Evolutionary conservation across 2,888 invertebrate genomes (phyloP).

Genomic region (Agrotis segetum): DNA sequence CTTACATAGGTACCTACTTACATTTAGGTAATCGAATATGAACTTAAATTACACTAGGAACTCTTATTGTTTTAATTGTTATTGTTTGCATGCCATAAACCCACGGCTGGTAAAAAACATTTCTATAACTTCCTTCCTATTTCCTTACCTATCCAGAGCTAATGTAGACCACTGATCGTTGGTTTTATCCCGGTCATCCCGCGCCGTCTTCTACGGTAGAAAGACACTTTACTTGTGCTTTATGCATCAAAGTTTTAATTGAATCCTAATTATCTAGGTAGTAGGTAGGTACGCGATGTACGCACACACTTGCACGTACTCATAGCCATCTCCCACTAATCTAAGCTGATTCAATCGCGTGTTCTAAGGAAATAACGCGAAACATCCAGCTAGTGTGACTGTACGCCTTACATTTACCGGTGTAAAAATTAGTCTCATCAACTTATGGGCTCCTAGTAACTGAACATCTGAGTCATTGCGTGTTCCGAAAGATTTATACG

Average conservation of each 20-base stretch:
- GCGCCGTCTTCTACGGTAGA: background rate
- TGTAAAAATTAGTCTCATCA: conserved; percentile 27
- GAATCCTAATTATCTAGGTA: background rate
- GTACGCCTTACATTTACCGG: conserved; percentile 17
- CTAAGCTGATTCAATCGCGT: conserved; percentile 47
- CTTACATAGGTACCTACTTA: background rate
- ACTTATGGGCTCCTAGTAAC: conserved; percentile 15
- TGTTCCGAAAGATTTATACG: conserved; percentile 36
- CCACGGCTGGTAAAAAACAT: no score
- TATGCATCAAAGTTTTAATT: conserved; percentile 18
- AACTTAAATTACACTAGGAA: no score
- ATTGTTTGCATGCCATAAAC: no score
- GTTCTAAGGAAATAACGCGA: conserved; percentile 20
- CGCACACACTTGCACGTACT: conserved; percentile 5
- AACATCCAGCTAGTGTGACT: conserved; percentile 33
- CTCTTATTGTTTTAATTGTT: no score
- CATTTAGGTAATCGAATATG: no score
- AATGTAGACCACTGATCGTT: background rate
- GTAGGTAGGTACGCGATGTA: background rate
- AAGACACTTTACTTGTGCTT: background rate
- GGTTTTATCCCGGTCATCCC: background rate
- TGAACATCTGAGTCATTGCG: conserved; percentile 37
- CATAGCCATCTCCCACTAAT: conserved; percentile 29
- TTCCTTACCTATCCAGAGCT: background rate
- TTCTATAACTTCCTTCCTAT: background rate